Conservation (phyloP, 2,797 vertebrate species). For the Poeciliopsis infans region DNA sequence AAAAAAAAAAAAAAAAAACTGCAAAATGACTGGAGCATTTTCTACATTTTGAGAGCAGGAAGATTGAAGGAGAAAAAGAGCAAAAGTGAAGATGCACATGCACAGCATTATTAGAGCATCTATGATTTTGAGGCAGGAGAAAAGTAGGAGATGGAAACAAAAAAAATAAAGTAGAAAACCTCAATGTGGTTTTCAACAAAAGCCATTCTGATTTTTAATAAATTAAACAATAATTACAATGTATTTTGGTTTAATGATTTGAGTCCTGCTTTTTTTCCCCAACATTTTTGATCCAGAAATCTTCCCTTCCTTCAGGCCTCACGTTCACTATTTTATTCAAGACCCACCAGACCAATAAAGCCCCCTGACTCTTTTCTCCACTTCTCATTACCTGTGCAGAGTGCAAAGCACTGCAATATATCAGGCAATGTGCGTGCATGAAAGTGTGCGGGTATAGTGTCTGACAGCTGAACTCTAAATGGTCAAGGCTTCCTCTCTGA, state of each 20-base stretch:
- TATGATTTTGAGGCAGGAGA: conserved; percentile 10
- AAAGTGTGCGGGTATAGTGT: conserved; percentile 11
- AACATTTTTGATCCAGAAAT: neutral
- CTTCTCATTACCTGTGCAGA: conserved; percentile 63
- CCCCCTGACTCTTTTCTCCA: conserved; percentile 4
- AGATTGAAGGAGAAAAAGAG: conserved; percentile 27
- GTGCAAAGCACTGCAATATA: conserved; percentile 61
- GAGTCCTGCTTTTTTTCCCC: neutral
- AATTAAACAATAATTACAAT: neutral
- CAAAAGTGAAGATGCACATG: conserved; percentile 27
- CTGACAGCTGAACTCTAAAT: conserved; percentile 64
- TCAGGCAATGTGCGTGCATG: conserved; percentile 37
- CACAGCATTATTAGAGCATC: conserved; percentile 22
- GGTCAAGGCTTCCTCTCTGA: conserved; percentile 50
- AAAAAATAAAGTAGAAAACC: neutral
- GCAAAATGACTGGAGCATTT: conserved; percentile 11
- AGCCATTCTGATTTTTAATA: neutral
- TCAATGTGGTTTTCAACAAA: neutral
- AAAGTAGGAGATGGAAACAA: neutral
- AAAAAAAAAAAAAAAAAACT: neutral
- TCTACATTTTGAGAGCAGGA: conserved; percentile 12
- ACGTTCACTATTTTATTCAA: conserved; percentile 40
- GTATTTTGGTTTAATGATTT: neutral
- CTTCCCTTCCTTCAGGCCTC: conserved; percentile 27
- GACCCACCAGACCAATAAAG: conserved; percentile 44